phyloP scores from a whole-genome alignment of 2,113 vertebrate species.

The Hyaena hyaena region DNA sequence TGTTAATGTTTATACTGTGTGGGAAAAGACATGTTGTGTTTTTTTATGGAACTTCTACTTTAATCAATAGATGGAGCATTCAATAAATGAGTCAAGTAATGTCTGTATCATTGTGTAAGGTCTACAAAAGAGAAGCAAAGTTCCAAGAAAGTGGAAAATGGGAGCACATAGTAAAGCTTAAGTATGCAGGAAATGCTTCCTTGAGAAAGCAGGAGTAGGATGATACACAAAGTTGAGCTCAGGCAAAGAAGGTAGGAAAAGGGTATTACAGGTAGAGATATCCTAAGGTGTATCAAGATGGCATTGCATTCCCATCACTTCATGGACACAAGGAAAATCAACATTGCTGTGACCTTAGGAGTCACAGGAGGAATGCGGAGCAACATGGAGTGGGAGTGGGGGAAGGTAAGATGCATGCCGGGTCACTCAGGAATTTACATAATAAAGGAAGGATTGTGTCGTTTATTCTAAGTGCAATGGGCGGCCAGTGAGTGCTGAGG shows the following conservation, averaged over 20 bases:
- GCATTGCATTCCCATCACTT: not conserved
- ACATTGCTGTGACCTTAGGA: not conserved
- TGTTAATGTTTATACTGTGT: not conserved
- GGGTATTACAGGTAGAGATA: not conserved
- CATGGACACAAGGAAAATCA: not conserved
- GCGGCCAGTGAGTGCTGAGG: not conserved
- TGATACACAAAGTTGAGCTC: not conserved
- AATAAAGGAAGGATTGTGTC: not conserved
- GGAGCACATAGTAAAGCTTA: not conserved
- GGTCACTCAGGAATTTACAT: no score
- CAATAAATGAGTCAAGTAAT: not conserved
- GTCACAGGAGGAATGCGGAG: accelerated
- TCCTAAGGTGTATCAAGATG: not conserved
- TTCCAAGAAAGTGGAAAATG: not conserved
- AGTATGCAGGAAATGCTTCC: not conserved
- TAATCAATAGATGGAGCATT: not conserved
- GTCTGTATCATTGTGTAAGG: not conserved
- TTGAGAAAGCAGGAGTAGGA: not conserved
- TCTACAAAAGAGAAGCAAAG: not conserved
- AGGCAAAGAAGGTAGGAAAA: not conserved
- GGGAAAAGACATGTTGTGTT: not conserved
- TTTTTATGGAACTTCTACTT: not conserved
- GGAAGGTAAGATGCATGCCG: accelerated
- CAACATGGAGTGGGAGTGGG: no score
- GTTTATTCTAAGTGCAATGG: not conserved